These are phyloP conservation scores for Meandrina meandrites DNA, from an alignment of 92 coral and sea anemone species.

Conservation along the genomic window DNA sequence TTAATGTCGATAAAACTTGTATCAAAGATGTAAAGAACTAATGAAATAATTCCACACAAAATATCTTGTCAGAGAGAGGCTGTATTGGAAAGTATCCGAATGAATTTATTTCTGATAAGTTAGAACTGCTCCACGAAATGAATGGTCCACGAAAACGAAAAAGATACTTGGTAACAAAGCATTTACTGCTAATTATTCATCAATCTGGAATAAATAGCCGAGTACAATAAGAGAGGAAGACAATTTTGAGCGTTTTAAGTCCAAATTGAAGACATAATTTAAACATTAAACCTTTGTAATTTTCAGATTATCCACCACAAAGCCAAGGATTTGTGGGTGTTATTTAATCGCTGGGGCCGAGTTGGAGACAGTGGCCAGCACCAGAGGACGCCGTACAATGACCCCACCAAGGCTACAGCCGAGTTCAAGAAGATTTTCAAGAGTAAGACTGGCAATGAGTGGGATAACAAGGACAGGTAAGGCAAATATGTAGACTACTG, in stretches of 20 bases:
- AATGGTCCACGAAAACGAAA: too few relatives aligned
- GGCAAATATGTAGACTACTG: not conserved
- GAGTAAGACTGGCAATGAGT: conserved; percentile 85
- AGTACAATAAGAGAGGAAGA: too few relatives aligned
- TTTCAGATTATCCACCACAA: conserved; percentile 77
- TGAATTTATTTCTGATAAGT: not conserved
- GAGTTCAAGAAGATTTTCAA: conserved; percentile 84
- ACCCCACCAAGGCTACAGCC: conserved; percentile 66
- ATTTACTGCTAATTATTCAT: too few relatives aligned
- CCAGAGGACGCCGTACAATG: conserved; percentile 80
- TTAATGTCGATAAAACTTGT: too few relatives aligned
- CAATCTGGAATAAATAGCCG: too few relatives aligned
- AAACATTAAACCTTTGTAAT: not conserved
- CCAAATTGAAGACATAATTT: too few relatives aligned
- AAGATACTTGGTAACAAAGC: too few relatives aligned
- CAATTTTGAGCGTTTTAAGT: too few relatives aligned
- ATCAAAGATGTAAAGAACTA: not conserved
- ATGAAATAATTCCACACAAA: too few relatives aligned
- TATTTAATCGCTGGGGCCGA: conserved; percentile 90
- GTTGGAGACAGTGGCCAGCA: conserved; percentile 86
- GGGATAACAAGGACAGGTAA: conserved; percentile 78
- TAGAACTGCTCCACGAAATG: too few relatives aligned
- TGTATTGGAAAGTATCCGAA: not conserved
- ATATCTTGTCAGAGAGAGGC: not conserved
- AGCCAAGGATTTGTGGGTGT: conserved; percentile 86